Evolutionary conservation across 2,113 vertebrate genomes (phyloP), one percentile per base, ranked within the genome.

Genomic region (Thryonomys swinderianus): DNA sequence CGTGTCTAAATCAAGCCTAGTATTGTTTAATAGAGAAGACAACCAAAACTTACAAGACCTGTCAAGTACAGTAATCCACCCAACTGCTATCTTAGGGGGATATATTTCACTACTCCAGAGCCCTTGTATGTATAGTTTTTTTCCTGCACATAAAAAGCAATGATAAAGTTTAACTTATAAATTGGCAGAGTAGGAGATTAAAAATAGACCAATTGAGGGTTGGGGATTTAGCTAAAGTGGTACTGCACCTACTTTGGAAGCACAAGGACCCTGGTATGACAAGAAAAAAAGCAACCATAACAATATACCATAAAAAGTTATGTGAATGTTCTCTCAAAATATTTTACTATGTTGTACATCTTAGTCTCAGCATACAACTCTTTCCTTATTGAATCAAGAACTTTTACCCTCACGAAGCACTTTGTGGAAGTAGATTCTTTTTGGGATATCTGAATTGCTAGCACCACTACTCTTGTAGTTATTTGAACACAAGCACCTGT

Each of bases 1-100:
- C 32, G 18, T 90, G 53, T 89, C 48, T 92, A 95, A 81, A 94
- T 73, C 45, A 89, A 93, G 84, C 94, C 64, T 91, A 57, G 74
- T 88, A 80, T 21, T 55, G 30, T 66, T 86, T 73, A 51, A 69
- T 18, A 83, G 21, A 25, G 55, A 74, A 83, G 61, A 91, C 71
- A 96, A 66, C 30, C 18, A 61, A 87, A 76, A 45, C 23, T n/a
- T n/a, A n/a, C n/a, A n/a, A n/a, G n/a, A n/a, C n/a, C n/a, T 93
- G 45, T 91, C 73, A 71, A 94, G 34, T 25, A 67, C 21, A 85
- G 12, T 25, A 27, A 62, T 85, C 3, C 4, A 42, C 81, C 27
- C 20, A 13, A 45, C 45, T 85, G 7, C 48, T 66, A n/a, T 51
- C 61, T 61, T 48, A 23, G 42, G 64, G 83, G 30, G 59, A 23